Conservation (phyloP, 2,888 invertebrate species). For the Malthinus flaveolus region DNA sequence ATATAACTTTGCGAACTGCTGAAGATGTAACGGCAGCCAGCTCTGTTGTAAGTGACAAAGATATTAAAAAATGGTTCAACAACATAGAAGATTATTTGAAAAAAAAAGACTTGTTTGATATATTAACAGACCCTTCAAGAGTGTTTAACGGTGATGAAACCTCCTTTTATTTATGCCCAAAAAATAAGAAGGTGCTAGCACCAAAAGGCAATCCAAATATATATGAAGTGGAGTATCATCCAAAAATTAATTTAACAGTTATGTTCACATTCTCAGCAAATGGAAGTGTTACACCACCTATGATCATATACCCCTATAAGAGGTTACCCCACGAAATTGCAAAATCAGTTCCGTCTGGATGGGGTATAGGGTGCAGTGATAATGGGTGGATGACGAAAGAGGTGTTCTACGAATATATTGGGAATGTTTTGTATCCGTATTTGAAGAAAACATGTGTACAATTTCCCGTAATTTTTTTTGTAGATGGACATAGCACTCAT, state of each 20-base stretch:
- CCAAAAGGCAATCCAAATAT: conserved; percentile 26
- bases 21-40: neutral
- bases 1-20: neutral
- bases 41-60: neutral
- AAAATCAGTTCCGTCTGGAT: conserved; percentile 42
- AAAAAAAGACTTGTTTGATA: neutral
- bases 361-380: conserved; percentile 47
- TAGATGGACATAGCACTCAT: conserved; percentile 33
- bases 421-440: conserved; percentile 43
- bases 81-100: conserved; percentile 1
- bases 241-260: conserved; percentile 44
- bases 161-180: conserved; percentile 39
- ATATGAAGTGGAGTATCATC: conserved; percentile 35
- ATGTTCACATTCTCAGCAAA: conserved; percentile 45
- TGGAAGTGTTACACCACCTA: conserved; percentile 38
- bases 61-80: conserved; percentile 1
- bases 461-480: conserved; percentile 23
- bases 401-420: conserved; percentile 48
- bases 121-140: conserved; percentile 3
- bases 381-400: conserved; percentile 52
- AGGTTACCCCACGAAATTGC: conserved; percentile 43
- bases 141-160: conserved; percentile 3
- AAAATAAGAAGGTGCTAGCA: conserved; percentile 34
- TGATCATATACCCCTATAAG: conserved; percentile 45
- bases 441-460: conserved; percentile 34